Evolutionary conservation across 2,113 vertebrate species (phyloP), one percentile per base, ranked within the genome.

Genomic region (Amblyopsis rosae): DNA sequence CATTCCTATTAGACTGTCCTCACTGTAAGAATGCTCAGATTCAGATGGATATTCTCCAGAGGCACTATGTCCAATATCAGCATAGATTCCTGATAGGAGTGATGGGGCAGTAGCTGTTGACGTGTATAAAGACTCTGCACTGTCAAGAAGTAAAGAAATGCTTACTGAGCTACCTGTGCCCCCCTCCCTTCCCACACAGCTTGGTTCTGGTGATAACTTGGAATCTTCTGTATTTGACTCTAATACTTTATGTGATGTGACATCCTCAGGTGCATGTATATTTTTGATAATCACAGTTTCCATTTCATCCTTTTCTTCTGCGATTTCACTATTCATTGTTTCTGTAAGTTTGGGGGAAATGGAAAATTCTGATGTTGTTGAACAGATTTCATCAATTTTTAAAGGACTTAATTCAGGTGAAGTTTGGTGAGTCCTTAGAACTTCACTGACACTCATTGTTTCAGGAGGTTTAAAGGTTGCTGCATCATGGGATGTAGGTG

Each of bases 51-150:
- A 72, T 58, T 12, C 79, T 62, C 15, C 67, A 60, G 65, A 70
- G 73, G 60, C 73, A 46, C 67, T 70, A 47, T 49, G 65, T 76
- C 86, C 83, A 0, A 86, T 85, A 26, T 86, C 84, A 8, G 87
- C 84, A 59, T 86, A 88, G 63, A 69, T 82, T 16, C 55, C 69
- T 53, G 72, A 57, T 16, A 75, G 70, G 0, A 69, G 72, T 66
- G 79, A 56, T 4, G 72, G 73, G 16, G 71, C 60, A 61, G 75
- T 77, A 3, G 57, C 70, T 59, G 59, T 9, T 12, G 64, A 56
- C 19, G 67, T 77, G 26, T 75, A 50, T 12, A 6, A 17, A 26
- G 69, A 17, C 3, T 77, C 76, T 53, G 76, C 59, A 35, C 50
- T 35, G 47, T 75, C 76, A 60, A 62, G 47, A 65, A 56, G 75